These are phyloP conservation scores for Panulirus ornatus DNA, from an alignment of 1,140 invertebrate species.

Conservation along the genomic window DNA sequence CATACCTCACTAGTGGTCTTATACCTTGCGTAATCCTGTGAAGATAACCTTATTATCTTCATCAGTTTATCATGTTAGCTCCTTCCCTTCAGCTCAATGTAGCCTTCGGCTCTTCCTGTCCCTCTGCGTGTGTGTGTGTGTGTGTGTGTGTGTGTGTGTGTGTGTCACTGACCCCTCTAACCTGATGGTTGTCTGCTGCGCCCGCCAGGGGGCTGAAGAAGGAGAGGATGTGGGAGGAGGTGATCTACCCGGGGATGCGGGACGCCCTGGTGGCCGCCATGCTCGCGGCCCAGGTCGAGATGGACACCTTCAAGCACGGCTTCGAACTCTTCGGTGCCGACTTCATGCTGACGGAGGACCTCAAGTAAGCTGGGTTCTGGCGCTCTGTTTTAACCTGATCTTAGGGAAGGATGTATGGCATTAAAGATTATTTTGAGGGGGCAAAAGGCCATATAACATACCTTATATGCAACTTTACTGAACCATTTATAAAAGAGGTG, in stretches of 20 bases:
- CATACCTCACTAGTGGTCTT: too few relatives aligned
- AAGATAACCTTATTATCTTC: too few relatives aligned
- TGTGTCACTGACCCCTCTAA: not conserved
- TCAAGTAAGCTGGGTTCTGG: conserved; percentile 78
- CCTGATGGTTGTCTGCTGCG: not conserved
- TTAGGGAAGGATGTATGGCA: conserved; percentile 36
- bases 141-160: not conserved
- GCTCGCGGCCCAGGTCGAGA: conserved; percentile 87
- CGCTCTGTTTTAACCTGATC: not conserved
- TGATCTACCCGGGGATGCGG: conserved; percentile 94
- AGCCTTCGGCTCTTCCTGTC: too few relatives aligned
- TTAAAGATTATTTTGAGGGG: conserved; percentile 6
- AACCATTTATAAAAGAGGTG: too few relatives aligned
- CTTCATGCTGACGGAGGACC: conserved; percentile 93
- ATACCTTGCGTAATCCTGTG: too few relatives aligned
- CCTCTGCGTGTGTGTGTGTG: not conserved
- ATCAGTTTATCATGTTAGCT: too few relatives aligned
- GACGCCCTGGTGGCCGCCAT: conserved; percentile 92
- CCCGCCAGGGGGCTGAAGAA: conserved; percentile 52
- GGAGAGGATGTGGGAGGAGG: conserved; percentile 66
- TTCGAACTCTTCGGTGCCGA: conserved; percentile 97
- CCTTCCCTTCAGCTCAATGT: too few relatives aligned
- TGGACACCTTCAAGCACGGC: conserved; percentile 91
- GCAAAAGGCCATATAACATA: too few relatives aligned
- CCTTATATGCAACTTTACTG: too few relatives aligned